phyloP scores from a whole-genome alignment of 2,113 vertebrate genomes.

The Esox niger region DNA sequence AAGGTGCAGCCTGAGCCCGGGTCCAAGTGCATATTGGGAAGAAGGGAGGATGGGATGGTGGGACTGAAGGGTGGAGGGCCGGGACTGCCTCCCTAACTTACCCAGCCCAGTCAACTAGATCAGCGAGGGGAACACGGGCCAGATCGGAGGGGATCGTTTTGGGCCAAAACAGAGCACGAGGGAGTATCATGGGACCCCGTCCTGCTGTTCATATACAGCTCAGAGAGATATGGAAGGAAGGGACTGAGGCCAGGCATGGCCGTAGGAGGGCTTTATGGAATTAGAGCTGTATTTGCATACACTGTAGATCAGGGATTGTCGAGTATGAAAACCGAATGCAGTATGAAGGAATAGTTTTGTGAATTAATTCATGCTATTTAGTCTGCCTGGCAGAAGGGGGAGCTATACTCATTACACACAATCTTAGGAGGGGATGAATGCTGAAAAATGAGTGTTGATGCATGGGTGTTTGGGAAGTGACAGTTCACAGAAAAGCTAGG shows the following conservation, averaged over 20 bases:
- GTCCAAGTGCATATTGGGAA: constrained; percentile 96
- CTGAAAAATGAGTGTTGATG: constrained; percentile 15
- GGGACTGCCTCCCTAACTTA: constrained; percentile 92
- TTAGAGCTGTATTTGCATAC: constrained; percentile 70
- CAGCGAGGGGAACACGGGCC: constrained; percentile 66
- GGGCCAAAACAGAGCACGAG: constrained; percentile 62
- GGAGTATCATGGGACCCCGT: constrained; percentile 67
- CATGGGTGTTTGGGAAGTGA: constrained; percentile 22
- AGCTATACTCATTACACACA: constrained; percentile 25
- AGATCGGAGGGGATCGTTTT: constrained; percentile 61
- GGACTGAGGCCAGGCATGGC: constrained; percentile 45
- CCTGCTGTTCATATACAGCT: constrained; percentile 70
- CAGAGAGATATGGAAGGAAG: constrained; percentile 57
- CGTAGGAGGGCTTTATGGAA: constrained; percentile 71
- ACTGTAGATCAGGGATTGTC: constrained; percentile 49
- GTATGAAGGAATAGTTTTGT: constrained; percentile 34
- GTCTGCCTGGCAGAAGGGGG: constrained; percentile 58
- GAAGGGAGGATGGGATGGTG: constrained; percentile 69
- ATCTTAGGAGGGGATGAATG: constrained; percentile 25
- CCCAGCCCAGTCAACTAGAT: constrained; percentile 81
- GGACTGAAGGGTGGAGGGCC: constrained; percentile 61
- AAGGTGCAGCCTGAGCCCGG: constrained; percentile 94
- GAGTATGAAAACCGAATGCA: constrained; percentile 38
- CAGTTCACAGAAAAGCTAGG: constrained; percentile 39
- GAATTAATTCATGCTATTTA: constrained; percentile 36